phyloP scores from a whole-genome alignment of 2,113 vertebrate species.

The Brachyistius frenatus region DNA sequence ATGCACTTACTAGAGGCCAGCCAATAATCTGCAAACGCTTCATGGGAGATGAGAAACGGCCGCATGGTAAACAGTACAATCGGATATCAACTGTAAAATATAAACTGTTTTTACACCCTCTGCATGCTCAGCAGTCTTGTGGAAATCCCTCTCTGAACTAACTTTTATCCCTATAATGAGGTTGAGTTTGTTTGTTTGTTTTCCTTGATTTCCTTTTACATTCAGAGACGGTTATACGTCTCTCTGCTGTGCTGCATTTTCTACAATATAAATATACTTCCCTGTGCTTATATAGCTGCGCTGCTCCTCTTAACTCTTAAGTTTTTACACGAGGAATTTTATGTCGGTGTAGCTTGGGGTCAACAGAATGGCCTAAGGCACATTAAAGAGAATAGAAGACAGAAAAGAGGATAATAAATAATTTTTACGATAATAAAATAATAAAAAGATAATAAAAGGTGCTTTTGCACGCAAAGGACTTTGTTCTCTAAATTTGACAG shows the following conservation, averaged over 20 bases:
- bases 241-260: neutral
- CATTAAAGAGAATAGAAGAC: neutral
- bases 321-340: neutral
- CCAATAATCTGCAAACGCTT: conserved; percentile 53
- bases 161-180: too few relatives aligned
- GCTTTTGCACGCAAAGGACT: neutral
- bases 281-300: neutral
- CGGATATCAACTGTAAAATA: neutral
- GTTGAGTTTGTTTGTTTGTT: too few relatives aligned
- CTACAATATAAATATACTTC: neutral
- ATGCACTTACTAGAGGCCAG: conserved; percentile 33
- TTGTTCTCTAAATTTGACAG: neutral
- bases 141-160: too few relatives aligned
- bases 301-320: neutral
- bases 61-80: conserved; percentile 15
- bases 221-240: neutral
- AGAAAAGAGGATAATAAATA: conserved; percentile 23
- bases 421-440: too few relatives aligned
- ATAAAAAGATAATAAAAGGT: too few relatives aligned
- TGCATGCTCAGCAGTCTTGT: too few relatives aligned
- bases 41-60: conserved; percentile 42
- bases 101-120: neutral
- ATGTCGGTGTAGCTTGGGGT: neutral
- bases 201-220: too few relatives aligned
- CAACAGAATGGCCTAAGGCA: neutral